Conservation (phyloP, 2,113 vertebrate genomes). For the Chloropsis hardwickii region DNA sequence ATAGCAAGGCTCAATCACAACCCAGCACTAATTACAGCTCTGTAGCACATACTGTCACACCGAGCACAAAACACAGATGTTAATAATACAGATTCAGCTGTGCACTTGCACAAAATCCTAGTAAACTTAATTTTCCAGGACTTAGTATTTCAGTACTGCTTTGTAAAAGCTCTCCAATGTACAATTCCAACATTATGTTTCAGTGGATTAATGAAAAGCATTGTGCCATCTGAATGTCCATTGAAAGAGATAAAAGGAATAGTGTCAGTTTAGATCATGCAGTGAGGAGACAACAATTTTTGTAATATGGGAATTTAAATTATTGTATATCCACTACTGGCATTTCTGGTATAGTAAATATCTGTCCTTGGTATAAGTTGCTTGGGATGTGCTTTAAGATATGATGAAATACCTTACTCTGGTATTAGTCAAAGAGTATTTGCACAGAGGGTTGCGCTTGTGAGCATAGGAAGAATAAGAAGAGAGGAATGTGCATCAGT, state of each 20-base stretch:
- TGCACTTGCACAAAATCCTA: neutral
- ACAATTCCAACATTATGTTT: neutral
- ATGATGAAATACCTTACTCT: neutral
- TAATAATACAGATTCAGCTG: slow-evolving; percentile 14
- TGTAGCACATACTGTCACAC: neutral
- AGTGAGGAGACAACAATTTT: neutral
- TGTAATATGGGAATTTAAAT: neutral
- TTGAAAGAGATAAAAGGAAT: neutral
- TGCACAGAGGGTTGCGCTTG: neutral
- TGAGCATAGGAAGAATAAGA: neutral
- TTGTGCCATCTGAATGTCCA: neutral
- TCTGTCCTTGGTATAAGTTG: neutral
- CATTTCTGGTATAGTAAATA: neutral
- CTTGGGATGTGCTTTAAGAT: neutral
- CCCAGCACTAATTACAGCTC: slow-evolving; percentile 20
- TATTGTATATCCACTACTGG: neutral
- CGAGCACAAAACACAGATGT: neutral
- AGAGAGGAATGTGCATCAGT: neutral
- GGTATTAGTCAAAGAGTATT: neutral
- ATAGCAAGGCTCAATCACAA: neutral
- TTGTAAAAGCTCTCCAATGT: neutral
- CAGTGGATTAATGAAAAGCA: neutral
- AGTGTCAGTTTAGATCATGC: neutral
- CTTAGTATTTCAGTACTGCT: neutral
- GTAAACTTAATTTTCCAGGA: neutral